A percentile compares a stretch with the other conserved stretches of the same genome.
Evolutionary conservation across 2,113 vertebrate species (phyloP).

Genomic region (Alexandromys fortis): DNA sequence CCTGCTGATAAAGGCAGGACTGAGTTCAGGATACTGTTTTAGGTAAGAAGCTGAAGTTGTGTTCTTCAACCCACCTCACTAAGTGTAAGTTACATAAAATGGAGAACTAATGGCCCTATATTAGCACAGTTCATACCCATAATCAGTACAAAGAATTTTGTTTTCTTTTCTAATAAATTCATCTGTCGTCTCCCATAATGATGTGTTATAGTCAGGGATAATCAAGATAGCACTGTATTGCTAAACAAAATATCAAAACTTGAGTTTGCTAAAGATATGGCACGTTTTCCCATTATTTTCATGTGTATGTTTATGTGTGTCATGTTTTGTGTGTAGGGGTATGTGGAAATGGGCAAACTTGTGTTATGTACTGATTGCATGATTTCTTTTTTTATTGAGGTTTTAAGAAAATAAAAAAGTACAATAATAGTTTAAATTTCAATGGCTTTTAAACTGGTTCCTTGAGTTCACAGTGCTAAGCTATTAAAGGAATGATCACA

Average conservation of each 20-base stretch:
- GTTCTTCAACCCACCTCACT: background rate
- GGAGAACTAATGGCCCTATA: background rate
- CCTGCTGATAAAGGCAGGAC: background rate
- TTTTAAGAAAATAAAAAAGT: slow-evolving; percentile 38
- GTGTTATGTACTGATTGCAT: background rate
- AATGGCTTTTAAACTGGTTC: background rate
- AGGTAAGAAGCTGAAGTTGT: background rate
- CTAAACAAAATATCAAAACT: background rate
- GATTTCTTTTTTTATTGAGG: background rate
- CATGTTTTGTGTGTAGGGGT: background rate
- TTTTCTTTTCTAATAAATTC: slow-evolving; percentile 35
- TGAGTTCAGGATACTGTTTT: background rate
- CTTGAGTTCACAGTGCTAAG: slow-evolving; percentile 16
- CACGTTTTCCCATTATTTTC: background rate
- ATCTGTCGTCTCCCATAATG: background rate
- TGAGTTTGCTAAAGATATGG: background rate
- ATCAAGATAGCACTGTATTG: background rate
- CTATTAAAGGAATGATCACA: background rate
- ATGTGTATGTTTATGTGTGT: background rate
- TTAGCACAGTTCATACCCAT: background rate
- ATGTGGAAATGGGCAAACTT: background rate
- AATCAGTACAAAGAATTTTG: background rate
- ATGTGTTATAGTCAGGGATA: background rate
- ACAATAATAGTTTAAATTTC: background rate
- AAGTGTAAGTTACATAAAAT: background rate